Evolutionary conservation across 2,888 invertebrate genomes (phyloP), one percentile per base, ranked within the genome.

Genomic region (Nudaria mundana): DNA sequence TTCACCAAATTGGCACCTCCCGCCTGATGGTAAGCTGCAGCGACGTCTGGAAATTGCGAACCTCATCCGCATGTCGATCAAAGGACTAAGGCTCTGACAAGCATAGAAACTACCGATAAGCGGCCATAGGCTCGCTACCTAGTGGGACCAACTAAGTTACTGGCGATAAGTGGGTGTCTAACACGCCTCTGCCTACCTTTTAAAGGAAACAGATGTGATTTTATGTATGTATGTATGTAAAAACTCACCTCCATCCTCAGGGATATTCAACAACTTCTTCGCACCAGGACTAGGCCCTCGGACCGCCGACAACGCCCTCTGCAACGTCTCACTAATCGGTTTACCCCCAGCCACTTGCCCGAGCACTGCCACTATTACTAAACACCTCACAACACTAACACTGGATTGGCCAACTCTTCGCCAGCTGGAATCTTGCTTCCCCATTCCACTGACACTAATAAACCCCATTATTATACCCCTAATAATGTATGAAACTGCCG

Each of bases 271-370:
- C 70, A 89, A 63, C 65, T 89, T 89, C 80, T 89, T 89, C 5
- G 89, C 89, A 0, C 89, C 89, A 30, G 89, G 89, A 48, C 89
- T 89, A 26, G 89, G 89, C 1, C 89, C 89, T 0, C 89, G 56
- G 3, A 87, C 89, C 28, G 89, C 89, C 13, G 89, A 89, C 70
- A 89, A 69, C 63, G 89, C 89, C 64, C 89, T 64, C 73, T 89
- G 89, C 58, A 90, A 66, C 48, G 89, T 90, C 72, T 90, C 89
- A 63, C 89, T 90, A 65, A 90, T 89, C 57, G 87, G 87, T 71
- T 86, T 87, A 5, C 76, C 79, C 31, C 70, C 68, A 38, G 59
- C 77, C 43, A 71, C 68, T 53, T 69, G 70, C 37, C 67, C 69
- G 20, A 66, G 52, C 71, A 81, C 67, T 39, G 69, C 37, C 71